Conservation (phyloP, 2,888 invertebrate genomes). For the Plebejus melissa region DNA sequence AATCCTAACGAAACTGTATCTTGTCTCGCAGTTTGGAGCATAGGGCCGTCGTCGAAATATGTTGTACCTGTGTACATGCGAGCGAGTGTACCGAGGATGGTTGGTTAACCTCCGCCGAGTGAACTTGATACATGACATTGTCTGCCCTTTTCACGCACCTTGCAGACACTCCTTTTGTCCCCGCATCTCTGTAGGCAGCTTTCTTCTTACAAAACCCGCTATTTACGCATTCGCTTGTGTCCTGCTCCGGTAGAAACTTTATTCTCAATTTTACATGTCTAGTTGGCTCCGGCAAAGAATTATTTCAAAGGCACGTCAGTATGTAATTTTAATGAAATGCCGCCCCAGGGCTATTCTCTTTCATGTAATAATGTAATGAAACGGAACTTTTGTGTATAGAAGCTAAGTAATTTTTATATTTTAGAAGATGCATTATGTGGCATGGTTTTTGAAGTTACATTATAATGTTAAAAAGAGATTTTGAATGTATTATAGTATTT, state of each 20-base stretch:
- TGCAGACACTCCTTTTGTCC: conserved; percentile 43
- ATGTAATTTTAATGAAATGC: conserved; percentile 20
- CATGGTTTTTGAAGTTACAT: background rate
- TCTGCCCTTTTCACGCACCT: conserved; percentile 70
- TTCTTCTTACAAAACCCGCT: conserved; percentile 38
- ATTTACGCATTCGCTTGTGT: conserved; percentile 28
- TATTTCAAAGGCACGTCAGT: conserved; percentile 13
- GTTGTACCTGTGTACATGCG: conserved; percentile 26
- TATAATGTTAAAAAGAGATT: background rate
- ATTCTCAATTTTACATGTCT: conserved; percentile 21
- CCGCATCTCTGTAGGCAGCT: conserved; percentile 37
- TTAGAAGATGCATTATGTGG: background rate
- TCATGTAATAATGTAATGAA: conserved; percentile 19
- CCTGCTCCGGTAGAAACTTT: conserved; percentile 9
- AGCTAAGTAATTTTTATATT: background rate
- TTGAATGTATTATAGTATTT: background rate
- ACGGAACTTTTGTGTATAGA: conserved; percentile 6
- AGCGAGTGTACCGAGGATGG: conserved; percentile 54
- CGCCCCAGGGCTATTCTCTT: conserved; percentile 12
- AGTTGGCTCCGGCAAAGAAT: conserved; percentile 16
- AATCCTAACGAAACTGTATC: background rate
- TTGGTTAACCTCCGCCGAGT: conserved; percentile 56
- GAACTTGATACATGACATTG: conserved; percentile 80
- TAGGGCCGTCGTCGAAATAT: background rate
- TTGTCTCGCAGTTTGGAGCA: background rate